Evolutionary conservation across 2,113 vertebrate species (phyloP).

Genomic region (Piprites chloris): DNA sequence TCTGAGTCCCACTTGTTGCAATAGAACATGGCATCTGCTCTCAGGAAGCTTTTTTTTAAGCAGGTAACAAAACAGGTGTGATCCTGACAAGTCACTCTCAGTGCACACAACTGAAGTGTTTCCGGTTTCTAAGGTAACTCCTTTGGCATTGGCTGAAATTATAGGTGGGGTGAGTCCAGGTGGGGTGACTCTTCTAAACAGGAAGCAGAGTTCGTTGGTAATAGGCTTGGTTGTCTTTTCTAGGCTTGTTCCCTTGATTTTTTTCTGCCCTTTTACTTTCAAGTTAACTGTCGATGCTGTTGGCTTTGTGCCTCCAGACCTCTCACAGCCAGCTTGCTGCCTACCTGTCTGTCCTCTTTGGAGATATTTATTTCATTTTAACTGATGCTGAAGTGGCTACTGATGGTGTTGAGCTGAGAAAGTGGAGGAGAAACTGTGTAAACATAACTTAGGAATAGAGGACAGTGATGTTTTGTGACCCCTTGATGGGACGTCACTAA

Average conservation of each 20-base stretch:
- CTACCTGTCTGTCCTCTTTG: background rate
- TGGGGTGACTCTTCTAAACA: background rate
- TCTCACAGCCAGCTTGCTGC: background rate
- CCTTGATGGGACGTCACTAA: accelerated
- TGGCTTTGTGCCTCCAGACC: background rate
- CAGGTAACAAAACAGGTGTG: background rate
- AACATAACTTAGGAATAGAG: background rate
- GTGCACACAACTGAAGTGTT: background rate
- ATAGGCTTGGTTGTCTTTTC: background rate
- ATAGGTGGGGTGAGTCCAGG: background rate
- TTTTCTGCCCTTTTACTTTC: background rate
- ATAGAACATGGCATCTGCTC: background rate
- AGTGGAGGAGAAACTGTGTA: background rate
- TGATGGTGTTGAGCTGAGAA: background rate
- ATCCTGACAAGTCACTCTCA: background rate
- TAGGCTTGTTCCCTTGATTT: background rate
- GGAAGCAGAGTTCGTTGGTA: background rate
- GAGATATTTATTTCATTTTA: background rate
- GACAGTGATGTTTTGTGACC: background rate
- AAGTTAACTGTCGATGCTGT: background rate
- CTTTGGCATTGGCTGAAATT: background rate
- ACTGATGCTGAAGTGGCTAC: background rate
- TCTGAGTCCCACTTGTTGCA: background rate
- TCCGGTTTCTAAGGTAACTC: background rate
- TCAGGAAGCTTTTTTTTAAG: background rate